Conservation (phyloP, 2,797 vertebrate genomes). For the Eidolon dupreanum region DNA sequence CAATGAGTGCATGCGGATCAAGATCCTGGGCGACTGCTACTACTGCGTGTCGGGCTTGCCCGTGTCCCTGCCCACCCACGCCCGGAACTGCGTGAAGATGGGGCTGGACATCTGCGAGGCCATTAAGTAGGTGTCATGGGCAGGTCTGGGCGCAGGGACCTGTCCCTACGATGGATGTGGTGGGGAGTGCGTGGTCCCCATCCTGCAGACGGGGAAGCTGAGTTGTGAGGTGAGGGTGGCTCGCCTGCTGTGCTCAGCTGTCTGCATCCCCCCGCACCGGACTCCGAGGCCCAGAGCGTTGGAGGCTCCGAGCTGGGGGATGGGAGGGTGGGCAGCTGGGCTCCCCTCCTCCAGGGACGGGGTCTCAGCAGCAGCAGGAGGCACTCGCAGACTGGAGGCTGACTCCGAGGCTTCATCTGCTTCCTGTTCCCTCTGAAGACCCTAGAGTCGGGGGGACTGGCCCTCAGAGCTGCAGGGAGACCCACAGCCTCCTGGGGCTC, state of each 20-base stretch:
- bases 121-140: conserved; percentile 93
- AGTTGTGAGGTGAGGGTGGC: neutral
- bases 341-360: neutral
- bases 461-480: neutral
- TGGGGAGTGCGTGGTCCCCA: fast-evolving
- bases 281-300: fast-evolving
- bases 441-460: neutral
- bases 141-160: fast-evolving
- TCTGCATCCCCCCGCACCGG: neutral
- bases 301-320: neutral
- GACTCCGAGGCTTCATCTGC: too few relatives aligned
- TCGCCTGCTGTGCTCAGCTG: neutral
- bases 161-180: fast-evolving
- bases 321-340: fast-evolving
- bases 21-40: conserved; percentile 99
- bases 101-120: conserved; percentile 99
- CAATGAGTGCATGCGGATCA: conserved; percentile 99
- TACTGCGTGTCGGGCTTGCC: conserved; percentile 98
- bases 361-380: neutral
- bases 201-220: neutral
- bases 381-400: neutral
- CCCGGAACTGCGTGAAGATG: conserved; percentile 99
- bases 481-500: neutral
- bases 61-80: conserved; percentile 96
- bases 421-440: neutral